Base-by-base conservation (phyloP, 2,113 vertebrate species). In the Microcebus ravelobensis region DNA sequence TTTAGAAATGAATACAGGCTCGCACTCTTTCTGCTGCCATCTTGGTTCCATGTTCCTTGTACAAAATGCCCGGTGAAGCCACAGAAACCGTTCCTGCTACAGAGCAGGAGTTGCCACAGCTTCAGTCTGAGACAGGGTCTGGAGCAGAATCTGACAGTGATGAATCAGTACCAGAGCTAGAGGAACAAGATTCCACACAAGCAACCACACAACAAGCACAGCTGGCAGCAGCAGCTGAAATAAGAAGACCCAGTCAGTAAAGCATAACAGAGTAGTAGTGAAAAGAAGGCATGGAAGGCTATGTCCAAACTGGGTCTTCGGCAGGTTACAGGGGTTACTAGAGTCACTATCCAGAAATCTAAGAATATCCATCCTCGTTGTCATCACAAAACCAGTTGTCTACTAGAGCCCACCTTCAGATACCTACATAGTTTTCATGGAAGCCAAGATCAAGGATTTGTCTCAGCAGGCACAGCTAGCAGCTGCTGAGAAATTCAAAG, bases 401-500 rank as follows among this genome's bases (percentile, higher is more conserved):
- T 99, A 99, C 98, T 99, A 99, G 98, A 99, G 99, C 98, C 99
- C 99, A 0, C 99, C 99, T 1, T 99, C 99, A 97, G 99, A 99
- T 98, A 99, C 99, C 89, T 99, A 99, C 97, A 99, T 99, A 5
- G 99, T 99, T 95, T 99, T 99, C 0, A 99, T 99, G 1, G 99
- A 99, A 98, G 99, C 99, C 2, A 99, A 99, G 99, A 99, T 99
- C 12, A 99, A 99, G 97, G 99, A 99, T 98, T 99, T 99, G 96
- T 99, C 99, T 87, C 99, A 99, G 98, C 99, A 99, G 98, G 99
- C 99, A 79, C 99, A 99, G 98, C 98, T 99, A 97, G 99, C 99
- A n/a, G 99, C 99, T 20, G 99, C 99, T 17, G 99, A 99, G 97
- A 99, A 99, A 98, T 99, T 99, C 99, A 99, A 99, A 98, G 99